Conservation (phyloP, 1,140 invertebrate genomes). For the Habropoda laboriosa region DNA sequence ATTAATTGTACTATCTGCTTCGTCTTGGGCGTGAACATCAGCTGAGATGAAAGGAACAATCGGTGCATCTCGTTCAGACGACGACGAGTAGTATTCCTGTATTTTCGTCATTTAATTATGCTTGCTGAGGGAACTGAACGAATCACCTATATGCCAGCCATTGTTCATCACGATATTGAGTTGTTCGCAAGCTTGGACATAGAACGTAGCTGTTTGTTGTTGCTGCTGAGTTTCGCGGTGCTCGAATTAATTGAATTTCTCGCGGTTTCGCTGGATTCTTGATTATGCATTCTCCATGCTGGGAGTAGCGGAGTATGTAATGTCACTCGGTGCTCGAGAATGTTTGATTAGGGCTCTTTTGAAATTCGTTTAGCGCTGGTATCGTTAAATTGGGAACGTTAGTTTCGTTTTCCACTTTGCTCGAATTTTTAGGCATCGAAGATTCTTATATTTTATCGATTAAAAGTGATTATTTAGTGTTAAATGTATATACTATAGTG, state of each 20-base stretch:
- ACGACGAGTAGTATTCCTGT: too few relatives aligned
- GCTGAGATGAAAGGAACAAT: not conserved
- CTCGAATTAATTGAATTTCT: slow-evolving; percentile 16
- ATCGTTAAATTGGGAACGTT: too few relatives aligned
- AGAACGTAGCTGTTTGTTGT: not conserved
- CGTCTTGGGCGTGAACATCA: not conserved
- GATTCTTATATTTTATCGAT: too few relatives aligned
- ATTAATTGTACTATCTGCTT: slow-evolving; percentile 23
- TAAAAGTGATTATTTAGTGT: too few relatives aligned
- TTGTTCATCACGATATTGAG: not conserved
- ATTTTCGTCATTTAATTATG: slow-evolving; percentile 17
- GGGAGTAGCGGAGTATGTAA: too few relatives aligned
- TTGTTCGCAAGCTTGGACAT: not conserved
- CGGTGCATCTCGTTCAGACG: not conserved
- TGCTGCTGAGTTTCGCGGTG: not conserved
- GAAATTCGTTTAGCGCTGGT: too few relatives aligned
- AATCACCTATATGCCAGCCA: not conserved
- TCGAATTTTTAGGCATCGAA: too few relatives aligned
- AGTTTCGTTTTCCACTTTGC: too few relatives aligned
- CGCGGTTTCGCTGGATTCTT: not conserved
- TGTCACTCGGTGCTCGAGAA: too few relatives aligned
- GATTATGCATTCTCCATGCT: not conserved
- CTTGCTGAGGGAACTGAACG: not conserved
- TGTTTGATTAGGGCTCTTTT: too few relatives aligned
- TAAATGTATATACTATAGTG: too few relatives aligned